phyloP scores from a whole-genome alignment of 1,140 invertebrate species.

The Halictus rubicundus region DNA sequence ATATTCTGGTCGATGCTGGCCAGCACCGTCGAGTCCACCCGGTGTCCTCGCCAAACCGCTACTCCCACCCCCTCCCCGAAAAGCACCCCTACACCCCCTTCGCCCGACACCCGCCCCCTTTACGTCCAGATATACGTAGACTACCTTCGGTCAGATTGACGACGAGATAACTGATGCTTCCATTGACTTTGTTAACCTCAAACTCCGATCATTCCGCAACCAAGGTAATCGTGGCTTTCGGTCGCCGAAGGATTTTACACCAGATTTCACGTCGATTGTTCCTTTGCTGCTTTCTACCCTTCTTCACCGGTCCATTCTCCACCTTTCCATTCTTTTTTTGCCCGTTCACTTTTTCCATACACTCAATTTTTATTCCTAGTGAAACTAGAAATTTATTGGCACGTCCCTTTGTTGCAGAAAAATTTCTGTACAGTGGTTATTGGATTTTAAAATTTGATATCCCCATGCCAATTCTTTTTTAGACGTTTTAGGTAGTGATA shows the following conservation, averaged over 20 bases:
- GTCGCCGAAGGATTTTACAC: constrained; percentile 40
- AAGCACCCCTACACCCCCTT: constrained; percentile 8
- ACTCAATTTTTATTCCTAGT: too few species aligned
- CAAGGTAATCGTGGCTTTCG: constrained; percentile 30
- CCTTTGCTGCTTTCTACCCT: constrained; percentile 14
- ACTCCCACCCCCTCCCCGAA: constrained; percentile 20
- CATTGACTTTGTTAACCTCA: constrained; percentile 67
- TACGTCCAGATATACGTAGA: constrained; percentile 51
- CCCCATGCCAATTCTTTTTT: too few species aligned
- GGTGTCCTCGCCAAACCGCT: constrained; percentile 68
- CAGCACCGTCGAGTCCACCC: constrained; percentile 70
- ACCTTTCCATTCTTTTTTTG: too few species aligned
- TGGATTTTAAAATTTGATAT: too few species aligned
- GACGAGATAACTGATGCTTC: constrained; percentile 65
- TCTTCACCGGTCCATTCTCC: too few species aligned
- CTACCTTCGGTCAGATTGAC: constrained; percentile 65
- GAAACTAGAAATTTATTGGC: too few species aligned
- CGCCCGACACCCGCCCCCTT: constrained; percentile 34
- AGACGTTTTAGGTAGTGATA: too few species aligned
- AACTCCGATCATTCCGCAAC: constrained; percentile 65
- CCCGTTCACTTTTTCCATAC: too few species aligned
- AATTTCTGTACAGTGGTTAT: too few species aligned
- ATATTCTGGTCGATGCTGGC: constrained; percentile 74
- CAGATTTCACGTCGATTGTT: constrained; percentile 38
- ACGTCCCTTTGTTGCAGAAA: too few species aligned